These are phyloP conservation scores for Gymnarchus niloticus DNA, from an alignment of 2,113 vertebrate species.

Conservation along the genomic window DNA sequence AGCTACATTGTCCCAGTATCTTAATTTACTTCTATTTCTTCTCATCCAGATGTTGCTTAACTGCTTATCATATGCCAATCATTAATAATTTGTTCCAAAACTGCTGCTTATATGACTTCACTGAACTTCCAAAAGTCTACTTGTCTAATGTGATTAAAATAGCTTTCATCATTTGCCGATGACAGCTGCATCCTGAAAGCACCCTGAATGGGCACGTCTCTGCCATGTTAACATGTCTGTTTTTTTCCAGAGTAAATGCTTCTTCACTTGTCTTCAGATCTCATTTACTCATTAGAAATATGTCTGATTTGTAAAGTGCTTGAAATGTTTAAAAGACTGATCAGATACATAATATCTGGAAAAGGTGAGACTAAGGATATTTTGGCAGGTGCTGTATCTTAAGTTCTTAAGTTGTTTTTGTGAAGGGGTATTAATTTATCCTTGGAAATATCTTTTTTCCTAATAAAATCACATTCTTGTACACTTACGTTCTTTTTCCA, in stretches of 20 bases:
- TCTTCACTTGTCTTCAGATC: neutral
- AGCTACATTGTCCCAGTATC: neutral
- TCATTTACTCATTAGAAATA: neutral
- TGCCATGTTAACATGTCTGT: neutral
- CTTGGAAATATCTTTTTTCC: neutral
- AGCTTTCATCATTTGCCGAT: neutral
- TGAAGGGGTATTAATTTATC: neutral
- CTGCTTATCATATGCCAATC: neutral
- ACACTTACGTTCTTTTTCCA: neutral
- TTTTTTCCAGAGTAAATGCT: neutral
- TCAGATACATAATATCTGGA: neutral
- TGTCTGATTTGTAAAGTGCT: neutral
- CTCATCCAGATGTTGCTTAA: neutral
- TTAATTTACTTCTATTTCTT: neutral
- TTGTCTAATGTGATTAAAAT: neutral
- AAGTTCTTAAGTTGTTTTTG: neutral
- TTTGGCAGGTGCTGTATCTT: neutral
- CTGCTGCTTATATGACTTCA: neutral
- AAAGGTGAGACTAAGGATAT: too few relatives aligned
- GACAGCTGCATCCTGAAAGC: neutral
- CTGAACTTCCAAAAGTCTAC: neutral
- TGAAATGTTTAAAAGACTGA: neutral
- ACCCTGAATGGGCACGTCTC: neutral
- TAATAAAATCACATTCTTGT: neutral
- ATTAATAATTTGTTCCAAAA: neutral